Percentiles rank a stretch among this genome's conserved stretches.
These are phyloP conservation scores for Empis stercorea DNA, from an alignment of 2,888 invertebrate species.

Conservation along the genomic window DNA sequence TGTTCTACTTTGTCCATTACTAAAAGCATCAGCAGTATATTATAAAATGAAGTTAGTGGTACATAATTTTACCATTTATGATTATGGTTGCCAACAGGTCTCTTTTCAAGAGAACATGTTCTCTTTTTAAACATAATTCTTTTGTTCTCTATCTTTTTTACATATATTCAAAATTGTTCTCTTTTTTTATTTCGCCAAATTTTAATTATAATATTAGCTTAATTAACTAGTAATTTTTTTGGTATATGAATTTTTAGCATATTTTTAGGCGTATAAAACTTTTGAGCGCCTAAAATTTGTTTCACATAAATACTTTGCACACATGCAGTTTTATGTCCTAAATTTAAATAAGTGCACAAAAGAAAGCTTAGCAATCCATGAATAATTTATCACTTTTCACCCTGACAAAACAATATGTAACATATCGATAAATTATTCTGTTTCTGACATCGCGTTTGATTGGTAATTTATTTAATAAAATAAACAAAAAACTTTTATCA, in stretches of 20 bases:
- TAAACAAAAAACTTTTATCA: background rate
- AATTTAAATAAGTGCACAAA: background rate
- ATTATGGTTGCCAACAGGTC: background rate
- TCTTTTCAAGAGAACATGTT: background rate
- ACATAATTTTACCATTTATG: background rate
- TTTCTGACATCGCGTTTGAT: background rate
- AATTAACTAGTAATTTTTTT: background rate
- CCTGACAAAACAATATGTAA: background rate
- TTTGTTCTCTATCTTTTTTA: conserved; percentile 1
- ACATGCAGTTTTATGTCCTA: background rate
- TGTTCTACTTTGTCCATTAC: background rate
- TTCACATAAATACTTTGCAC: background rate
- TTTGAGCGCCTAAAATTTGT: background rate
- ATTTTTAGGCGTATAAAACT: background rate
- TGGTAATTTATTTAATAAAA: background rate
- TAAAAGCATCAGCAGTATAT: background rate
- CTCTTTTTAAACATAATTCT: background rate
- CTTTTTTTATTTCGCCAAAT: background rate
- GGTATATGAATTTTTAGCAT: background rate
- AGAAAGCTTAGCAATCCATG: background rate
- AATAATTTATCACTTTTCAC: background rate
- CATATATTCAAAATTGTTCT: background rate
- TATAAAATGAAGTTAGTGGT: background rate
- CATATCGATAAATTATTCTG: background rate
- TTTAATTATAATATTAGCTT: background rate